Conservation (phyloP, 2,113 vertebrate species). For the Ctenodactylus gundi region DNA sequence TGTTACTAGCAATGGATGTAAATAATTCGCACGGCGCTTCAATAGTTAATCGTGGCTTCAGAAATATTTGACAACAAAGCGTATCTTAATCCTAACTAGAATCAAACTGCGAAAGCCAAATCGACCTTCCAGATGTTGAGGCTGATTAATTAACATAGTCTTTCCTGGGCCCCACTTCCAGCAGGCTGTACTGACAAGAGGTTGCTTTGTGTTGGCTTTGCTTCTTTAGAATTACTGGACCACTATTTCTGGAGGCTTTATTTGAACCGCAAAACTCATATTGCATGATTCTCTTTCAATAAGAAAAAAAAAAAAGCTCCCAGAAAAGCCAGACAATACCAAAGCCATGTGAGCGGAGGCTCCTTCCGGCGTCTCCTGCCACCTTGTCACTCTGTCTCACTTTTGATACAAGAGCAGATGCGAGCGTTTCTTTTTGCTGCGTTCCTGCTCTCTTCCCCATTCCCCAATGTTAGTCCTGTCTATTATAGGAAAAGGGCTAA, state of each 20-base stretch:
- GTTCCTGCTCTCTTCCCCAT: background rate
- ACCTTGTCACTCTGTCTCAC: background rate
- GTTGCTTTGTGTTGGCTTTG: background rate
- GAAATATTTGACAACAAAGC: conserved; percentile 48
- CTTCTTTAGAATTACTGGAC: background rate
- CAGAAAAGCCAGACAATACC: background rate
- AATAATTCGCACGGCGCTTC: conserved; percentile 31
- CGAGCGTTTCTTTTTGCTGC: too few species aligned
- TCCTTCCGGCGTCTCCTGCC: background rate
- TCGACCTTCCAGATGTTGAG: conserved; percentile 62
- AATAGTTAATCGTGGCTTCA: conserved; percentile 49
- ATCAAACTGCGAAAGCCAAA: conserved; percentile 41
- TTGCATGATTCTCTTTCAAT: background rate
- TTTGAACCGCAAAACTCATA: conserved; percentile 46
- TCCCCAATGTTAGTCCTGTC: background rate
- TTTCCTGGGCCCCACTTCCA: background rate
- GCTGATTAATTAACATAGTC: conserved; percentile 68
- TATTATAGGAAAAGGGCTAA: background rate
- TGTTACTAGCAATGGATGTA: background rate
- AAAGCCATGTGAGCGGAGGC: background rate
- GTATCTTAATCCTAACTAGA: conserved; percentile 45
- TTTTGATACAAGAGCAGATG: background rate
- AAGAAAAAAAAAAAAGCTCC: background rate
- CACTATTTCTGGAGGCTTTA: background rate
- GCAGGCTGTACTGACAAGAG: background rate